phyloP scores from a whole-genome alignment of 2,113 vertebrate species.

The Mormyrus lacerda region DNA sequence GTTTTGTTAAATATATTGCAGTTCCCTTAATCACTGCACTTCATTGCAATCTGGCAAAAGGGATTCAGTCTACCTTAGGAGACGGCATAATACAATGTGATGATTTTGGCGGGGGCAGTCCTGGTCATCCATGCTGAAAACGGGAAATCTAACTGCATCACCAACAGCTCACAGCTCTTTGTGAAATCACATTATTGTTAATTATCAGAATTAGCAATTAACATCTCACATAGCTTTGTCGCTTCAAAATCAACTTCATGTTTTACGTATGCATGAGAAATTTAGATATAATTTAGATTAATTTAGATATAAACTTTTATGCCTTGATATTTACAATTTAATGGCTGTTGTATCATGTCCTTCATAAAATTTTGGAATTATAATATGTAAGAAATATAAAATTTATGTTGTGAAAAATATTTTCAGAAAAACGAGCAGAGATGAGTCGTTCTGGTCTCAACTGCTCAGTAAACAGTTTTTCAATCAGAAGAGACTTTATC shows the following conservation, averaged over 20 bases:
- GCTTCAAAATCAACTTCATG: neutral
- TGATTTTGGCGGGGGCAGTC: neutral
- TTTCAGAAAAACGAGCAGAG: neutral
- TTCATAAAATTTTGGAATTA: neutral
- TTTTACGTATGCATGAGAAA: neutral
- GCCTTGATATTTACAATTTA: neutral
- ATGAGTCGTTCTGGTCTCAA: neutral
- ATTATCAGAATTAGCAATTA: neutral
- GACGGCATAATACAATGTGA: neutral
- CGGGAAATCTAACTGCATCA: neutral
- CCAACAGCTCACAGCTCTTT: neutral
- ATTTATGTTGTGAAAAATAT: neutral
- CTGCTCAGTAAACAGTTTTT: neutral
- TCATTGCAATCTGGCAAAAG: neutral
- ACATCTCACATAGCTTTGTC: neutral
- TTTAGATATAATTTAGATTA: neutral
- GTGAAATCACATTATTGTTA: neutral
- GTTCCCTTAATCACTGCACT: neutral
- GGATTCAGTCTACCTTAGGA: neutral
- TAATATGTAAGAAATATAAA: neutral
- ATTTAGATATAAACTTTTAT: neutral
- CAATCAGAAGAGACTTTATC: neutral
- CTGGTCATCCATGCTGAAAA: neutral
- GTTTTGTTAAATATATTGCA: neutral
- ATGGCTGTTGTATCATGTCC: neutral